These are phyloP conservation scores for Rotaria sp. DNA, from an alignment of 2,888 invertebrate species.

Conservation along the genomic window DNA sequence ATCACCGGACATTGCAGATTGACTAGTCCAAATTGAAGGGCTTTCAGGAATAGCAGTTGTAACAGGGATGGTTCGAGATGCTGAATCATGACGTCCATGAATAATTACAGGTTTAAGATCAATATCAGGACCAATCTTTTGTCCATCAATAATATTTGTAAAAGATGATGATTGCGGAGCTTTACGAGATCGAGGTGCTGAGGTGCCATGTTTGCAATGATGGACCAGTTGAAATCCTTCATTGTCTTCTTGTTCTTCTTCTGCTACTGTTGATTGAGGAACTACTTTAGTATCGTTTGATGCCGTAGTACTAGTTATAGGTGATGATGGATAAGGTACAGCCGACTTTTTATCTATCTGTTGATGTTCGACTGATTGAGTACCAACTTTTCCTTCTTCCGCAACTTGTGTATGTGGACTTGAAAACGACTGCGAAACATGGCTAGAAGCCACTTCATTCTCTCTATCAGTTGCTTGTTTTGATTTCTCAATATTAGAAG, in stretches of 20 bases:
- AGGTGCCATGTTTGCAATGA: background rate
- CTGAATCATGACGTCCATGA: background rate
- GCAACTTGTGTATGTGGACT: background rate
- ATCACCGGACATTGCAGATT: no score
- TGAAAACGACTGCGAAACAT: no score
- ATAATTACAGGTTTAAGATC: background rate
- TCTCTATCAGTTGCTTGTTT: background rate
- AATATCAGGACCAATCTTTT: background rate
- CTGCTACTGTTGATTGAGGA: no score
- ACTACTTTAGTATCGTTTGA: background rate
- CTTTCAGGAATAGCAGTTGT: background rate
- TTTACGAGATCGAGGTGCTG: background rate
- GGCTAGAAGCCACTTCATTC: background rate
- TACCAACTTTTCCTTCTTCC: background rate
- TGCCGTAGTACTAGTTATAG: no score
- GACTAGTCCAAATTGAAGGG: no score
- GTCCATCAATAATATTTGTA: background rate
- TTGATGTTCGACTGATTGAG: no score
- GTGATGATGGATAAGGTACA: no score
- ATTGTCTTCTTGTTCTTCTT: background rate
- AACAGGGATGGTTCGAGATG: background rate
- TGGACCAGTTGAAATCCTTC: background rate
- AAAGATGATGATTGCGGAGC: background rate
- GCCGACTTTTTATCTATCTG: no score
- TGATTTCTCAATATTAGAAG: background rate